Conservation (phyloP, 1,140 invertebrate genomes). For the Drosophila malerkotliana region DNA sequence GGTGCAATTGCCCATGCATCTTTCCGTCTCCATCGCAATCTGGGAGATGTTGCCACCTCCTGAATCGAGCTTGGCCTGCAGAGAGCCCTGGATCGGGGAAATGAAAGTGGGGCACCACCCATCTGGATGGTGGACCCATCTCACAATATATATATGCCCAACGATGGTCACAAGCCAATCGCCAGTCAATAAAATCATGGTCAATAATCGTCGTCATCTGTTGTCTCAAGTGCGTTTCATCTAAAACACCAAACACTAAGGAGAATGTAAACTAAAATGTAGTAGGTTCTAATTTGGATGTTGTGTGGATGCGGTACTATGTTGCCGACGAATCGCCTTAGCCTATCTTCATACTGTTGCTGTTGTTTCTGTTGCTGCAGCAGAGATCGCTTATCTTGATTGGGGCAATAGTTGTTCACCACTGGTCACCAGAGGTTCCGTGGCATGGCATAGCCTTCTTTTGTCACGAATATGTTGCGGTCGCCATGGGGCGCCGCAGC, state of each 20-base stretch:
- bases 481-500: slow-evolving; percentile 29
- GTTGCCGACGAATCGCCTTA: slow-evolving; percentile 75
- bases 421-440: slow-evolving; percentile 84
- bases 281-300: slow-evolving; percentile 81
- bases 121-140: slow-evolving; percentile 11
- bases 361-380: slow-evolving; percentile 52
- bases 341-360: slow-evolving; percentile 64
- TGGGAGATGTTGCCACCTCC: slow-evolving; percentile 11
- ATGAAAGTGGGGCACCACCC: slow-evolving; percentile 38
- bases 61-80: slow-evolving; percentile 29
- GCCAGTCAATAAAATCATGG: slow-evolving; percentile 62
- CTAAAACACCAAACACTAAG: slow-evolving; percentile 84
- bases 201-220: slow-evolving; percentile 79
- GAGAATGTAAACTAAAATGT: slow-evolving; percentile 82
- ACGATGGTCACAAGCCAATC: slow-evolving; percentile 1
- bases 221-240: slow-evolving; percentile 83
- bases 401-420: slow-evolving; percentile 77
- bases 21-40: slow-evolving; percentile 29
- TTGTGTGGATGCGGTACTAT: slow-evolving; percentile 66
- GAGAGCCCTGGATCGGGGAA: slow-evolving; percentile 51
- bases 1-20: neutral
- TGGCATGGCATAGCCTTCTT: slow-evolving; percentile 83
- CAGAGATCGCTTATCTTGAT: slow-evolving; percentile 73
- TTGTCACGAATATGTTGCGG: slow-evolving; percentile 81
- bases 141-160: slow-evolving; percentile 47